Evolutionary conservation across 2,888 invertebrate species (phyloP).

Genomic region (Ophion ventricosus): DNA sequence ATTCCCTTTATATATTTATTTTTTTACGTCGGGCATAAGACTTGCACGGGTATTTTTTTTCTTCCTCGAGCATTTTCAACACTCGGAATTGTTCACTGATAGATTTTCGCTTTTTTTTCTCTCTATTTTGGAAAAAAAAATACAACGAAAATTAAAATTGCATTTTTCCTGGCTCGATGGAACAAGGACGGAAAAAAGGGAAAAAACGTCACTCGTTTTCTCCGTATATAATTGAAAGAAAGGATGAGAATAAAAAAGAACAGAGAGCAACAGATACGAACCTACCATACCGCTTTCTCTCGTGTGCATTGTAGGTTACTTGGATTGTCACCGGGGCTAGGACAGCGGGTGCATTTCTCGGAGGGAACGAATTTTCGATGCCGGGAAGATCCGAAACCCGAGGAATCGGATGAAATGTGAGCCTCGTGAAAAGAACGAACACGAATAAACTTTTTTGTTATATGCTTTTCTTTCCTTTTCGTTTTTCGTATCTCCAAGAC

Average conservation of each 20-base stretch:
- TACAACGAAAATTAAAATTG: neutral
- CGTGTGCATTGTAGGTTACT: constrained; percentile 83
- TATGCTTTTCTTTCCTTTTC: neutral
- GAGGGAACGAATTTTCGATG: constrained; percentile 82
- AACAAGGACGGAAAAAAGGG: neutral
- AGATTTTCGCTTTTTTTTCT: neutral
- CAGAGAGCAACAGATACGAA: constrained; percentile 52
- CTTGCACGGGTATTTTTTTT: neutral
- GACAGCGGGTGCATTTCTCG: constrained; percentile 81
- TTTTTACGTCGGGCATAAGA: neutral
- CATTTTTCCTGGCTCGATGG: neutral
- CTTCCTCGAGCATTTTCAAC: neutral
- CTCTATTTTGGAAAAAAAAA: neutral
- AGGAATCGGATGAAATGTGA: constrained; percentile 80
- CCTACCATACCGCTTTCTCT: constrained; percentile 72
- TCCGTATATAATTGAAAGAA: constrained; percentile 51
- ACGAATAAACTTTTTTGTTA: neutral
- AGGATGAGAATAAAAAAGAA: constrained; percentile 19
- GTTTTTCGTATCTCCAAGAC: no score
- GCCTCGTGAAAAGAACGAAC: constrained; percentile 55
- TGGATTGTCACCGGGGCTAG: constrained; percentile 81
- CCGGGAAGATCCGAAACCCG: constrained; percentile 80
- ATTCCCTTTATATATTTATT: constrained; percentile 4
- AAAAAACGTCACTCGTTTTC: neutral
- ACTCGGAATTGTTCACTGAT: neutral